Evolutionary conservation across 2,888 invertebrate genomes (phyloP), one percentile per base, ranked within the genome.

Genomic region (Dicycla oo): DNA sequence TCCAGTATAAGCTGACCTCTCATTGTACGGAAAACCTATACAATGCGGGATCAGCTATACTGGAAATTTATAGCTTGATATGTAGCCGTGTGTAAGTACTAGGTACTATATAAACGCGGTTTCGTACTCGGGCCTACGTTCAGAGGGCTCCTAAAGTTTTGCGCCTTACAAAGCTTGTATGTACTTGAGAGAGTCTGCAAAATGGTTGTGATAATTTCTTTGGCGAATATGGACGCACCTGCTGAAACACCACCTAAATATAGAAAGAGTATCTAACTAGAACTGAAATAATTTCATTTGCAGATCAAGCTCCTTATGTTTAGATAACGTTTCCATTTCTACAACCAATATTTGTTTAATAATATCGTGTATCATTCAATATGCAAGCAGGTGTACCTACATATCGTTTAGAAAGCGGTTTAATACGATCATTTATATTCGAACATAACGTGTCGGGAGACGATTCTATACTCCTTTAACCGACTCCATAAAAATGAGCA

Each of bases 361-460:
- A 64, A 23, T 34, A 63, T 54, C 45, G 23, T 60, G 47, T 69
- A 61, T 53, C 43, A 58, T 47, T 69, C 54, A 75, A 61, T 75
- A 76, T 66, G 67, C 69, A 64, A 63, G 80, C 79, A 80, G 83
- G 83, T 82, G 84, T 82, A 49, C 5, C 5, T 38, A 82, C 69
- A 75, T 64, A 73, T 80, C n/a, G n/a, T 86, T 88, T 91, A 90
- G 91, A 91, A 91, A 92, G 91, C 87, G 81, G 87, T 75, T 80
- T 89, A 91, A 91, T 90, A 76, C 47, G 82, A 81, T 83, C 87
- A 84, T 92, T 91, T 89, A 88, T 89, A 91, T 89, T 89, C 91
- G 86, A 88, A 87, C 83, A 87, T 81, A 84, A 82, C 78, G 81
- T 80, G 85, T 81, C 76, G 76, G 79, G 76, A 78, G 72, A 74